Evolutionary conservation across 2,888 invertebrate species (phyloP), one percentile per base, ranked within the genome.

Genomic region (Crocallis elinguaria): DNA sequence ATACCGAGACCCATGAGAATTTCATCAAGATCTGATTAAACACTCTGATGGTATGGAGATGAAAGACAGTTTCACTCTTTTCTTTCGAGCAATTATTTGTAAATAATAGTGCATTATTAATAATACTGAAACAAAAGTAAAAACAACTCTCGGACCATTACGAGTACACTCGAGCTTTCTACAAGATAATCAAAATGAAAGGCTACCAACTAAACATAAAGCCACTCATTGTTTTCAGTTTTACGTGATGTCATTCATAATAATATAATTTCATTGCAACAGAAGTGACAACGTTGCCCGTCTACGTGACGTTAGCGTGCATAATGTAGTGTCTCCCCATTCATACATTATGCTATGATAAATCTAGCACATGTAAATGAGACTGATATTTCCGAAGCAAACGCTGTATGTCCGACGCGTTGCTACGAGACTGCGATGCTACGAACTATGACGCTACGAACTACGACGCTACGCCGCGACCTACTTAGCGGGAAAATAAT

Each of bases 361-460:
- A 43, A 61, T 55, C 57, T 55, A 53, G 57, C 58, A 59, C 58
- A 50, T 64, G 67, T 69, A 72, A 65, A 69, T 68, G 71, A 68
- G 67, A 73, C 71, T 68, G 73, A 79, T 79, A 76, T 77, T 77
- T 74, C 71, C 71, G 68, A 72, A 71, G 69, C 62, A 39, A 44
- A 57, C 55, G 33, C 45, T 49, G 42, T 58, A 42, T 38, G 29
- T 33, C 49, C 50, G 52, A 45, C 58, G 7, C 13, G 13, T 21
- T 54, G 49, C 57, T 55, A 38, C 42, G 17, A 38, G 36, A 16
- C 49, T 43, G 13, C 29, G 29, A 19, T 42, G 55, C 54, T 49
- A 46, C 6, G 14, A 35, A 53, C 54, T 49, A 46, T 5, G 14
- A 35, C 21, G 29, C 53, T 54, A 42, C 46, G 36, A 33, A n/a